Conservation (phyloP, 2,797 vertebrate species). For the Tragopan temminckii region DNA sequence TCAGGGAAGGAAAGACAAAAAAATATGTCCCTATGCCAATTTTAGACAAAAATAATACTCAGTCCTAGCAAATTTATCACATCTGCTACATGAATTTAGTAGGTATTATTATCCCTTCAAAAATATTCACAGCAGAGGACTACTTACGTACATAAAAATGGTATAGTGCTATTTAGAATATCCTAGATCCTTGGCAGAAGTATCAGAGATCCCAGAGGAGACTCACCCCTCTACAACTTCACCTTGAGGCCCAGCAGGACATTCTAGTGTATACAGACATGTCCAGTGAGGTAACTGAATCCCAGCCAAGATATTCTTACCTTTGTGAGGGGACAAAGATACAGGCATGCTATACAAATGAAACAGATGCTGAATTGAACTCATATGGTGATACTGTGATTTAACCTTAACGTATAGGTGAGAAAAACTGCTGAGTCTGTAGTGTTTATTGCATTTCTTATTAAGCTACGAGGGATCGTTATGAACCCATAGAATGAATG, state of each 20-base stretch:
- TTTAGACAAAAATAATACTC: not conserved
- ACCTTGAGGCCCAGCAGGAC: not conserved
- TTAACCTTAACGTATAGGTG: not conserved
- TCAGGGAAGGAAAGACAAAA: not conserved
- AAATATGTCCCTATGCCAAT: not conserved
- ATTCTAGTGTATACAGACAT: not conserved
- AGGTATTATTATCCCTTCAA: not conserved
- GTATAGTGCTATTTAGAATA: not conserved
- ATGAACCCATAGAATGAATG: fast-evolving
- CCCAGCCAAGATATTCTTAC: not conserved
- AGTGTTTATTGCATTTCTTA: not conserved
- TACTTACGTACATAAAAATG: not conserved
- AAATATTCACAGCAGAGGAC: not conserved
- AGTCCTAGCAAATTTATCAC: not conserved
- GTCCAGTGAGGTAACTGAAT: not conserved
- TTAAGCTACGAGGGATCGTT: not conserved
- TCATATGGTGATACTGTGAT: not conserved
- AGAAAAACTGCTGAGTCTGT: not conserved
- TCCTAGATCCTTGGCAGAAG: not conserved
- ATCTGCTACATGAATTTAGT: not conserved
- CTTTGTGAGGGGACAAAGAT: not conserved
- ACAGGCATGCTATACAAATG: not conserved
- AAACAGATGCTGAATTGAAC: not conserved
- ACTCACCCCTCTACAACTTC: not conserved
- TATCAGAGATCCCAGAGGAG: not conserved